Conservation (phyloP, 2,113 vertebrate genomes). For the Dinomys branickii region DNA sequence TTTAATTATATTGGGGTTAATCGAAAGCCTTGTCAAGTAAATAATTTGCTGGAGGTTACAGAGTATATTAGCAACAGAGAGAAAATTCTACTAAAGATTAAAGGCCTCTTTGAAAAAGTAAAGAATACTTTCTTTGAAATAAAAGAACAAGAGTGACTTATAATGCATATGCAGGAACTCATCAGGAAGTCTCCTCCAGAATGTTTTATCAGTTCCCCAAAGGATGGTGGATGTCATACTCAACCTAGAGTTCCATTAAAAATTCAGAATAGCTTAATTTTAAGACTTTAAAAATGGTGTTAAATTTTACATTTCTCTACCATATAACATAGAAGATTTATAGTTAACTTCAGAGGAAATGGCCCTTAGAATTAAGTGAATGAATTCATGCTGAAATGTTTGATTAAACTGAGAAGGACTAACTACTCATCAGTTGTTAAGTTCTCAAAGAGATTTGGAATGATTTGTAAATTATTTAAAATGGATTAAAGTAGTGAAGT, state of each 20-base stretch:
- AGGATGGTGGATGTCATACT: neutral
- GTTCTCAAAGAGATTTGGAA: slow-evolving; percentile 53
- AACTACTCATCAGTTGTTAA: slow-evolving; percentile 39
- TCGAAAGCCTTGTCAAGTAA: slow-evolving; percentile 45
- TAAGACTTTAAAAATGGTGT: slow-evolving; percentile 59
- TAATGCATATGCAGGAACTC: neutral
- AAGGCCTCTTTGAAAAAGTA: slow-evolving; percentile 2
- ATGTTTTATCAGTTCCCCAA: slow-evolving; percentile 38
- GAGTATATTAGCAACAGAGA: neutral
- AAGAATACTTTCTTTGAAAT: slow-evolving; percentile 42
- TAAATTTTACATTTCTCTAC: slow-evolving; percentile 69
- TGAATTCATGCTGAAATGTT: slow-evolving; percentile 75
- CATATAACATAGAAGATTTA: slow-evolving; percentile 65
- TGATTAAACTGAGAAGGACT: slow-evolving; percentile 67
- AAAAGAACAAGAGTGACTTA: neutral
- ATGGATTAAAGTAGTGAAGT: slow-evolving; percentile 42
- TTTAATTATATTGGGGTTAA: slow-evolving; percentile 35
- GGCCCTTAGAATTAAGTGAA: slow-evolving; percentile 61
- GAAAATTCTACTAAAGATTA: neutral
- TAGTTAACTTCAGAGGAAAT: slow-evolving; percentile 74
- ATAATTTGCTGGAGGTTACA: slow-evolving; percentile 46
- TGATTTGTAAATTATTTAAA: slow-evolving; percentile 62
- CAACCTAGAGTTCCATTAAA: slow-evolving; percentile 58
- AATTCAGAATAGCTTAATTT: slow-evolving; percentile 60
- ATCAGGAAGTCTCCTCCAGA: neutral